Percentiles rank a stretch among this genome's conserved stretches.
Conservation (phyloP, 2,797 vertebrate species). For the Acropternis orthonyx region DNA sequence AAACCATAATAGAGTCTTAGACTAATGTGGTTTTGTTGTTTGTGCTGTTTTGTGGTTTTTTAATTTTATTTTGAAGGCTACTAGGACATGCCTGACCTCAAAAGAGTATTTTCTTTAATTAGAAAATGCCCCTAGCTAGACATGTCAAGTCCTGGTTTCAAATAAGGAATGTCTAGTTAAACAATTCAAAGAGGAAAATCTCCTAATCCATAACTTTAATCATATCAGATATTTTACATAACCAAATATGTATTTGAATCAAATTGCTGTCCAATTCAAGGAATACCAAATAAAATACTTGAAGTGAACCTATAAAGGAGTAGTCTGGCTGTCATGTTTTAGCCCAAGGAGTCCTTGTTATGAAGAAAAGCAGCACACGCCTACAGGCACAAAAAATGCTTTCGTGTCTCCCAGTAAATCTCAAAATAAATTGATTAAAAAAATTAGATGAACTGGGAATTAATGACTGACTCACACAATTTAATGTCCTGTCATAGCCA, state of each 20-base stretch:
- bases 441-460: not conserved
- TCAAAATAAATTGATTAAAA: not conserved
- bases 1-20: not conserved
- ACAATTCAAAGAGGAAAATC: not conserved
- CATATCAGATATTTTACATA: not conserved
- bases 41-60: not conserved
- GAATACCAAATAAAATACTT: not conserved
- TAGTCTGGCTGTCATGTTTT: not conserved
- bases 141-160: not conserved
- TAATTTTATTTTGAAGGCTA: not conserved
- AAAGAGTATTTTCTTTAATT: constrained; percentile 27
- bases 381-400: not conserved
- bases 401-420: not conserved
- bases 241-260: not conserved
- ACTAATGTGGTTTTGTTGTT: not conserved
- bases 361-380: not conserved
- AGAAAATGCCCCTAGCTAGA: constrained; percentile 16
- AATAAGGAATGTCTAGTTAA: constrained; percentile 5
- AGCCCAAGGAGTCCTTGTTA: not conserved
- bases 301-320: not conserved
- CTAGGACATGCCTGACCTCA: not conserved
- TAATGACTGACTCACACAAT: not conserved
- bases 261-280: not conserved
- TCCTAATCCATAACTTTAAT: constrained; percentile 23
- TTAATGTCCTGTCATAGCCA: not conserved